Evolutionary conservation across 2,888 invertebrate species (phyloP).

Genomic region (Aphodius sticticus): DNA sequence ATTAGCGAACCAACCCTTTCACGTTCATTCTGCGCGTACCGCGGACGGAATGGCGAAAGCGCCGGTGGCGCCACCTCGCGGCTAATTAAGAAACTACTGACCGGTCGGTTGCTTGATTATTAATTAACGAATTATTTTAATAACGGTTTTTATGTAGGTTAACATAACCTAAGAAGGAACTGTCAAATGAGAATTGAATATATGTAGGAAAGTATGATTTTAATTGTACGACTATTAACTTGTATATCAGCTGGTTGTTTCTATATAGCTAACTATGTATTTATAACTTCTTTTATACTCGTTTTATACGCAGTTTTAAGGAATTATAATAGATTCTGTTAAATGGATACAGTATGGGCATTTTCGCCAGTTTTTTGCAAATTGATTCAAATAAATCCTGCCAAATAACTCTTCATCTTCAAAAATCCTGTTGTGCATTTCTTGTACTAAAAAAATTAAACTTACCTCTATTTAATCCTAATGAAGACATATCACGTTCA

Average conservation of each 20-base stretch:
- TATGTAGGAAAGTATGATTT: too few relatives aligned
- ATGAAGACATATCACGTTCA: neutral
- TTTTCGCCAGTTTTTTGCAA: too few relatives aligned
- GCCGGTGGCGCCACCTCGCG: neutral
- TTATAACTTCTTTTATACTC: too few relatives aligned
- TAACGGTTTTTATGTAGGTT: too few relatives aligned
- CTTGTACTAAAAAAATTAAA: neutral
- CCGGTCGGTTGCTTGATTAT: neutral
- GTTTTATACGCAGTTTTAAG: neutral
- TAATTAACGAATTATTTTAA: neutral
- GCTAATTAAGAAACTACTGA: neutral
- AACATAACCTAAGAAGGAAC: too few relatives aligned
- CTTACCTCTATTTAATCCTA: neutral
- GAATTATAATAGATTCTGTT: neutral
- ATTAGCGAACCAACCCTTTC: slow-evolving; percentile 13
- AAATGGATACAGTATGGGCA: neutral
- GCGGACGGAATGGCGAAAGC: neutral
- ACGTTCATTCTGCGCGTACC: neutral
- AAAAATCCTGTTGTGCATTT: too few relatives aligned
- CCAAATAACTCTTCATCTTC: too few relatives aligned
- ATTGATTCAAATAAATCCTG: too few relatives aligned
- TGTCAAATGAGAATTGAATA: too few relatives aligned
- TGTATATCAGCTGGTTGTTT: too few relatives aligned
- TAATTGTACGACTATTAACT: too few relatives aligned
- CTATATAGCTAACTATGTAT: too few relatives aligned